phyloP scores from a whole-genome alignment of 92 coral and sea anemone genomes.

The Porites divaricata region DNA sequence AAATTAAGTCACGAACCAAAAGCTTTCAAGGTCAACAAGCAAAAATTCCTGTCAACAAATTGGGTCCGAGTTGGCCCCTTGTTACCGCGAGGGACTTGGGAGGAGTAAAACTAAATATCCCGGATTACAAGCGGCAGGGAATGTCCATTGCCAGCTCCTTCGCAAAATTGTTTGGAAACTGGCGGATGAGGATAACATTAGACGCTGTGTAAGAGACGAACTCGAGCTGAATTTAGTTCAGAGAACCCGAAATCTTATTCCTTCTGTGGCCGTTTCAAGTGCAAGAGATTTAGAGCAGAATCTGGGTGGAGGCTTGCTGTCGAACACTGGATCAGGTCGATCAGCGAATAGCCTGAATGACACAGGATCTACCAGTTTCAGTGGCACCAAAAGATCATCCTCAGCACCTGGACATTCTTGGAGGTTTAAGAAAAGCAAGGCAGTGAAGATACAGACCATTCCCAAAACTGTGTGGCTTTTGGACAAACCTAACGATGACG shows the following conservation, averaged over 20 bases:
- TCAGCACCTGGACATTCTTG: no score
- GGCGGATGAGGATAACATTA: slow-evolving; percentile 5
- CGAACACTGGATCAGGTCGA: background rate
- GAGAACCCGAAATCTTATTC: slow-evolving; percentile 12
- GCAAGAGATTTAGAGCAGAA: slow-evolving; percentile 8
- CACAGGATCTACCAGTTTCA: no score
- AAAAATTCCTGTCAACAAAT: no score
- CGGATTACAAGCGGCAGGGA: background rate
- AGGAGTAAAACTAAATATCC: background rate
- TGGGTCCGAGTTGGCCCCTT: no score
- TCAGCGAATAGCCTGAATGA: no score
- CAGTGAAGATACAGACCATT: background rate
- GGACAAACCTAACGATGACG: background rate
- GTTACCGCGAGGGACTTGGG: no score
- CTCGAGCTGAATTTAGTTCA: slow-evolving; percentile 8
- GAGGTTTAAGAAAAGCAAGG: no score
- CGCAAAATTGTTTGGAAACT: background rate
- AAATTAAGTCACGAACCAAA: no score
- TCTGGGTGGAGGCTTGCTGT: background rate
- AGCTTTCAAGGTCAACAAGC: no score
- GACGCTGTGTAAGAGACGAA: slow-evolving; percentile 15
- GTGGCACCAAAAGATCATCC: no score
- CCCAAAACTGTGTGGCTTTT: background rate
- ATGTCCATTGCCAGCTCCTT: no score
- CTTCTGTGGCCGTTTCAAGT: slow-evolving; percentile 8